A percentile compares a stretch with the other conserved stretches of the same genome.
phyloP scores from a whole-genome alignment of 2,888 invertebrate species.

The Monopis laevigella region DNA sequence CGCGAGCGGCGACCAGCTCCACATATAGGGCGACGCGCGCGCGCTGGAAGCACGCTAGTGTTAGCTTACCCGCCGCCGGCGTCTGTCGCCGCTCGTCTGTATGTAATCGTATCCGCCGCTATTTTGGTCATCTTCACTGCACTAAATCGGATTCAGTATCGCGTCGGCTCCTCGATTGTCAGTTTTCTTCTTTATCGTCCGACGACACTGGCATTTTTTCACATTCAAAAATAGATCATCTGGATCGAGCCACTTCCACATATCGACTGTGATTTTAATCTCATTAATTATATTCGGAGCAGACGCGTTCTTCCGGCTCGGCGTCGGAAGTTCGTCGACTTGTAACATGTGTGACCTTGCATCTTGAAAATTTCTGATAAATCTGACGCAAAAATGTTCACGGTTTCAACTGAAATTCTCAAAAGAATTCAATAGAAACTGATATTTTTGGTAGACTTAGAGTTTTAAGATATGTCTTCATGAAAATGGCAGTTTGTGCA shows the following conservation, averaged over 20 bases:
- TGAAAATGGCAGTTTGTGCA: conserved; percentile 18
- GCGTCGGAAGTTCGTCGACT: conserved; percentile 61
- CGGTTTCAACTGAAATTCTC: no score
- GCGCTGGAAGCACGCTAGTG: conserved; percentile 53
- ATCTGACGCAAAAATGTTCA: no score
- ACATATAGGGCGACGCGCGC: conserved; percentile 61
- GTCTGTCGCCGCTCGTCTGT: conserved; percentile 37
- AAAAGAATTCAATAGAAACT: no score
- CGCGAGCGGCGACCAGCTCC: conserved; percentile 30
- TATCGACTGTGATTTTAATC: not conserved
- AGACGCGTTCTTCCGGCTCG: conserved; percentile 13
- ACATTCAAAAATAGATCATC: not conserved
- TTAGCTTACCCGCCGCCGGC: conserved; percentile 46
- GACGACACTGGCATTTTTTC: not conserved
- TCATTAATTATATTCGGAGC: not conserved
- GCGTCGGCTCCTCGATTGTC: conserved; percentile 53
- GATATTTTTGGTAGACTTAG: no score
- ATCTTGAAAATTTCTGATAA: no score
- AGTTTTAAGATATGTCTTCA: no score
- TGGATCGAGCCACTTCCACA: conserved; percentile 22
- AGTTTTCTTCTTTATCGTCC: conserved; percentile 15
- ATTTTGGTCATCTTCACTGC: conserved; percentile 63
- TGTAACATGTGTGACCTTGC: conserved; percentile 56
- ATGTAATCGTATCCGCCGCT: conserved; percentile 66
- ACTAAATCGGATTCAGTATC: conserved; percentile 67